Evolutionary conservation across 2,888 invertebrate species (phyloP), one percentile per base, ranked within the genome.

Genomic region (Alloscopus bannaensis): DNA sequence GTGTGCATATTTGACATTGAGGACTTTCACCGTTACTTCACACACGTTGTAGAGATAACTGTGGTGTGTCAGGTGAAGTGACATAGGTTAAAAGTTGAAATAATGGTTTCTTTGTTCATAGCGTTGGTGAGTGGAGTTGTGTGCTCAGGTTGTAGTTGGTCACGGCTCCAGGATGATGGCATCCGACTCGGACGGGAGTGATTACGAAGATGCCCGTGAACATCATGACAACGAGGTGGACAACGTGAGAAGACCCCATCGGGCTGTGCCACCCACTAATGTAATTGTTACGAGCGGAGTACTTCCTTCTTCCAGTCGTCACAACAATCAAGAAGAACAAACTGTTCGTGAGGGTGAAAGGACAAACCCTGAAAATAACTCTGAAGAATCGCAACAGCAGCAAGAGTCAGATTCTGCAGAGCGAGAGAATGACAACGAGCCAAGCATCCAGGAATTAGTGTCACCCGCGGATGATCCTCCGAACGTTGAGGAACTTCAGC

Each of bases 101-200:
- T 62, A 40, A 36, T 24, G 22, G 13, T n/a, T 6, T 62, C 11
- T n/a, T 8, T 62, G 11, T 36, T 8, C 18, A 1, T 40, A 20
- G 40, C 20, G 24, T 47, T 66, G 47, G 28, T 66, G 50, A 66
- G n/a, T 22, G 62, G 62, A 36, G 36, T 6, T 26, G 36, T 36
- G 36, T 3, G 16, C 62, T 4, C n/a, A n/a, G 36, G 36, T 36
- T 36, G 36, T 36, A 8, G 36, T 36, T 8, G 13, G 36, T 8
- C 8, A 36, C 6, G 40, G 20, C 42, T 3, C 1, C 52, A 81
- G 66, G 45, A 81, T 81, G 81, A 76, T 76, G 76, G 40, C 80
- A n/a, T 80, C 75, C 28, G 81, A 81, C 20, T 71, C 75, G 1
- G 75, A 75, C 18, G 80, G 76, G 55, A 75, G 68, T 65, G 80